These are phyloP conservation scores for Ectemnius continuus DNA, from an alignment of 2,888 invertebrate species.

Conservation along the genomic window DNA sequence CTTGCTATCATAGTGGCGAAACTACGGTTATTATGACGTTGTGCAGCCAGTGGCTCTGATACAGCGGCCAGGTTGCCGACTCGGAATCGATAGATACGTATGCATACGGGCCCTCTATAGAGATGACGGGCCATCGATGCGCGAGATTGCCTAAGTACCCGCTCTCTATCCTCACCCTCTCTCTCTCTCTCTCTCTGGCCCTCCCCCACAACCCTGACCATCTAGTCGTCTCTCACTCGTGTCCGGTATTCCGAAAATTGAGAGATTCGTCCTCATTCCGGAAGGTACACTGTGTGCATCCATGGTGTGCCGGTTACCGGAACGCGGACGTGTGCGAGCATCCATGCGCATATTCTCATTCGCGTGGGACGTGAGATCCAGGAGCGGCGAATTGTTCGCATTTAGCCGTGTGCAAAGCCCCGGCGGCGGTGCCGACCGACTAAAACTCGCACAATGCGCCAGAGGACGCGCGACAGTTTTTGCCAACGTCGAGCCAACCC, in stretches of 20 bases:
- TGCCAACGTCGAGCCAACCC: background rate
- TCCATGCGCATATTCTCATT: constrained; percentile 18
- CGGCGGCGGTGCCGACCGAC: too few species aligned
- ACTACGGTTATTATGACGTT: constrained; percentile 52
- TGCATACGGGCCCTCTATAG: constrained; percentile 20
- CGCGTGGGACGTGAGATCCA: constrained; percentile 3
- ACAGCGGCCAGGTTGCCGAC: constrained; percentile 26
- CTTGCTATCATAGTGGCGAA: constrained; percentile 32
- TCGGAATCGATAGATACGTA: constrained; percentile 51
- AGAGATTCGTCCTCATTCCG: constrained; percentile 3
- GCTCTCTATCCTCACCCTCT: background rate
- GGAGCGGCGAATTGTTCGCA: background rate
- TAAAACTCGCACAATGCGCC: too few species aligned
- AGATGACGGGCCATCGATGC: constrained; percentile 49
- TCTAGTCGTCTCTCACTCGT: too few species aligned
- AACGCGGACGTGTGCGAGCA: constrained; percentile 30
- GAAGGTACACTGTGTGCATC: constrained; percentile 1
- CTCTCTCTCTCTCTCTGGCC: background rate
- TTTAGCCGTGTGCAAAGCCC: background rate
- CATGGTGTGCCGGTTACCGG: constrained; percentile 15
- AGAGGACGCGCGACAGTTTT: too few species aligned
- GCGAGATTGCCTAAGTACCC: constrained; percentile 37
- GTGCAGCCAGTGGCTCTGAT: constrained; percentile 36
- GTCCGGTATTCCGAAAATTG: constrained; percentile 2
- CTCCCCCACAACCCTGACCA: background rate